Base-by-base conservation (phyloP, 2,797 vertebrate genomes). In the Peromyscus eremicus region DNA sequence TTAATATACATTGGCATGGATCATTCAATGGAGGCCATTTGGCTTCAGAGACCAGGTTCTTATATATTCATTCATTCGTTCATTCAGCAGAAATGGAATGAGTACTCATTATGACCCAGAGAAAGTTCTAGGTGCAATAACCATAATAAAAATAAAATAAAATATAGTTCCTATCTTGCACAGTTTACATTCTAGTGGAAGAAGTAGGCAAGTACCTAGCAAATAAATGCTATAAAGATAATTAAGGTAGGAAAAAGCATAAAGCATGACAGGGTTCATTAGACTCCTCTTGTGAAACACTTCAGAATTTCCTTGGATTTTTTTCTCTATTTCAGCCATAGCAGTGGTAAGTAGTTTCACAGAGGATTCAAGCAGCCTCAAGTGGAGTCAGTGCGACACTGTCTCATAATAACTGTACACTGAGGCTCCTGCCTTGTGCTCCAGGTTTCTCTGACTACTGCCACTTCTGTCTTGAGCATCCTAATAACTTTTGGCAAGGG, bases 241-340 rank as follows among this genome's bases (percentile, higher is more conserved):
- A 96, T 87, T 83, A 76, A 87, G 46, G 6, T 76, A 82, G 25
- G 6, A 23, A 76, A 80, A 88, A 37, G 16, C 46, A 92, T 77
- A 92, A 62, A 83, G 34, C 12, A 11, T 83, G 17, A 92, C 6
- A 46, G 64, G 7, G 5, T 43, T 57, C 82, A 76, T 91, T 55
- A 76, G 57, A 76, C 6, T 80, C 46, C 66, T 76, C 46, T 87
- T 76, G 14, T 60, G 57, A 49, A 96, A 68, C 49, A 66, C 46
- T 90, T 85, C 37, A 49, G 86, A 96, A 52, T 60, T 5, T 57
- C 43, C 57, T 96, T 64, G 34, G 68, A 76, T 66, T 94, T 94
- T 37, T 82, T 49, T 76, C 46, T 49, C 87, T 87, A 82, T 49
- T 68, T 46, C 89, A 91, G 49, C 14, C 40, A 68, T 62, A 94